Evolutionary conservation across 2,797 vertebrate genomes (phyloP), one percentile per base, ranked within the genome.

Genomic region (Ctenosaura bakeri): DNA sequence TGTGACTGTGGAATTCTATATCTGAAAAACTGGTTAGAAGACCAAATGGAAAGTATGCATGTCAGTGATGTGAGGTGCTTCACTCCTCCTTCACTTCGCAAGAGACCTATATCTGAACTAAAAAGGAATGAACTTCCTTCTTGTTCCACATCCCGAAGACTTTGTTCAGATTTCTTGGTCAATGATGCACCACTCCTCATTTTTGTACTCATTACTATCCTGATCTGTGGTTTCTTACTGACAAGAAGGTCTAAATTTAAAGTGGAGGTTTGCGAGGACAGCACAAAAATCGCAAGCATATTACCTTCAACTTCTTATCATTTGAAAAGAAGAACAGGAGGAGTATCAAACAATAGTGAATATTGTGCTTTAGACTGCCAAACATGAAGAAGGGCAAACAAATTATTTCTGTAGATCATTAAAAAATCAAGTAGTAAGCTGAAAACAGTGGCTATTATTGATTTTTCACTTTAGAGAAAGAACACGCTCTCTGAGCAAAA

Each of bases 1-100:
- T 98, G 98, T 56, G 97, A 97, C 94, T 98, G 98, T 88, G 82
- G 91, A 38, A 98, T 98, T 88, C 93, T 95, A 7, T 98, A 98
- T 92, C 90, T 98, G 64, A 97, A 96, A 89, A 94, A 92, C 93
- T 98, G 98, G 98, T 90, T 98, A 78, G 92, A 95, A 90, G 97
- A 91, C 87, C 97, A 97, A 93, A 89, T 32, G 79, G 95, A 42
- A 0, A 22, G 91, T 6, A 86, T 94, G 14, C 56, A 88, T 0
- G 86, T 38, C 66, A 71, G 83, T 12, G 90, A 92, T 29, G 95
- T 97, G 1, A 93, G 64, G 29, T 98, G 98, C 79, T 91, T 94
- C 91, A 97, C 96, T 74, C 98, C 98, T 0, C 54, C 90, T 71
- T 85, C 92, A 38, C 95, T 98, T 88, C 94, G 95, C 35, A 91